Percentiles rank a stretch among this genome's conserved stretches.
Conservation (phyloP, 2,113 vertebrate genomes). For the Rhea pennata region DNA sequence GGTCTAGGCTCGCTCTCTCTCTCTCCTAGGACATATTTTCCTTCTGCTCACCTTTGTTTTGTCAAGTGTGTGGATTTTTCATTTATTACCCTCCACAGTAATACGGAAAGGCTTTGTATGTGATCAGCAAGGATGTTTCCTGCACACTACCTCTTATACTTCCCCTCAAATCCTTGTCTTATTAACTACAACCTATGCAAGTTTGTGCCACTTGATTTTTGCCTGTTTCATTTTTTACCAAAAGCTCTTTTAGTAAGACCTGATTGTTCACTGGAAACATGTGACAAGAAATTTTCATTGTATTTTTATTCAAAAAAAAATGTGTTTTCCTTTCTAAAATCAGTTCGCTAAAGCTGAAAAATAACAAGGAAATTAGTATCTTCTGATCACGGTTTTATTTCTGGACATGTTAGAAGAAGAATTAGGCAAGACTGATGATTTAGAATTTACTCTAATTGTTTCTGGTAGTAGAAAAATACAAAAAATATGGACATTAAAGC, state of each 20-base stretch:
- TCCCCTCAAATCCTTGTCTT: not conserved
- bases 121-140: not conserved
- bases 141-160: not conserved
- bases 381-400: not conserved
- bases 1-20: not conserved
- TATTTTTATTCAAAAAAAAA: not conserved
- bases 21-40: slow-evolving; percentile 51
- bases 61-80: not conserved
- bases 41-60: slow-evolving; percentile 67
- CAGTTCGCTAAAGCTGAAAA: not conserved
- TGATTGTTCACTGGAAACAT: not conserved
- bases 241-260: not conserved
- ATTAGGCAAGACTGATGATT: not conserved
- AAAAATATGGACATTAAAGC: not conserved
- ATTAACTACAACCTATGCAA: not conserved
- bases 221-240: not conserved
- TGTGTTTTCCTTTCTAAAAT: not conserved
- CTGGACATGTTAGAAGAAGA: not conserved
- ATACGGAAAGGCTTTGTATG: not conserved
- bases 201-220: not conserved
- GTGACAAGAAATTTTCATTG: not conserved
- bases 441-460: not conserved
- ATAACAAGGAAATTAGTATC: not conserved
- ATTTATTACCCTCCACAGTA: not conserved
- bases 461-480: not conserved